Conservation (phyloP, 1,140 invertebrate genomes). For the Belonocnema kinseyi region DNA sequence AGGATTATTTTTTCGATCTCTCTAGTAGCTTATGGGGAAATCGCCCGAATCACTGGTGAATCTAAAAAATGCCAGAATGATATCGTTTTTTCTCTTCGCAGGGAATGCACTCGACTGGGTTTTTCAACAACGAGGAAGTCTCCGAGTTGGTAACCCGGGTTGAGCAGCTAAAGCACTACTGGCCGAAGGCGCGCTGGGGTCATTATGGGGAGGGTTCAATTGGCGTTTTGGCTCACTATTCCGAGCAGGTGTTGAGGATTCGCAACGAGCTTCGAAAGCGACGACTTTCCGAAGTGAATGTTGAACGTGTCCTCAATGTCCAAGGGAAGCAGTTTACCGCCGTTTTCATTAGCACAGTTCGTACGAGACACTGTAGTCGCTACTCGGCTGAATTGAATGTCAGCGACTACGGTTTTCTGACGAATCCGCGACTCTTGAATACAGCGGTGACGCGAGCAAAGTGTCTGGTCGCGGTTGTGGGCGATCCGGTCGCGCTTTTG, state of each 20-base stretch:
- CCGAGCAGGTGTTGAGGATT: conserved; percentile 89
- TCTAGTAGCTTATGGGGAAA: too few relatives aligned
- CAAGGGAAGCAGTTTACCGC: conserved; percentile 94
- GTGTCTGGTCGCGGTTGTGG: conserved; percentile 90
- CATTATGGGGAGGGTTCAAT: conserved; percentile 85
- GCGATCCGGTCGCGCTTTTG: conserved; percentile 90
- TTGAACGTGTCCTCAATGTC: conserved; percentile 91
- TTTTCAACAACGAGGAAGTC: conserved; percentile 90
- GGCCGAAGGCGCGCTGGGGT: conserved; percentile 85
- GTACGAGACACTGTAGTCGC: conserved; percentile 84
- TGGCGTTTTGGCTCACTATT: conserved; percentile 90
- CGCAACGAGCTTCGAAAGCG: conserved; percentile 86
- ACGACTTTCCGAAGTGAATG: conserved; percentile 85
- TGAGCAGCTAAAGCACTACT: conserved; percentile 80
- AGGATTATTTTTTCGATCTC: too few relatives aligned
- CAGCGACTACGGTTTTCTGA: conserved; percentile 90
- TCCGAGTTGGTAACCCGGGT: conserved; percentile 87
- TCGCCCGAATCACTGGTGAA: too few relatives aligned
- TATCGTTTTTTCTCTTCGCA: conserved; percentile 58
- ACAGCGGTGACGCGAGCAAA: conserved; percentile 92
- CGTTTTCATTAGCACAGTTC: conserved; percentile 89
- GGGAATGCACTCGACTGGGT: conserved; percentile 89
- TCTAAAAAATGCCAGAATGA: not conserved
- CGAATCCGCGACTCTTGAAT: conserved; percentile 89
- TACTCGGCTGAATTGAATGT: conserved; percentile 76